A percentile compares a stretch with the other conserved stretches of the same genome.
These are phyloP conservation scores for Xylota segnis DNA, from an alignment of 2,888 invertebrate genomes.

Conservation along the genomic window DNA sequence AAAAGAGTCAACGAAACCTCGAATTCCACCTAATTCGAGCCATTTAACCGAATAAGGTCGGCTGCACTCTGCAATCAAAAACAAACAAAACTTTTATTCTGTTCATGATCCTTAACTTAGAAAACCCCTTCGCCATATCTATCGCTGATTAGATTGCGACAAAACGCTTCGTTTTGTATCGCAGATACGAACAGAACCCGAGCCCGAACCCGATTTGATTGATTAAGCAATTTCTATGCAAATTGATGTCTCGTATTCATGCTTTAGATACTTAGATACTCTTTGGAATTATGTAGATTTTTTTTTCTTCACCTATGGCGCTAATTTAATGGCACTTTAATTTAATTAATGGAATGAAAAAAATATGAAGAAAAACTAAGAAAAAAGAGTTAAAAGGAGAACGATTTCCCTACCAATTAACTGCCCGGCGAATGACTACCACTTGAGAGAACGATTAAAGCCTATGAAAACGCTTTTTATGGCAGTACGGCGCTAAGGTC, in stretches of 20 bases:
- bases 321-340: slow-evolving; percentile 35
- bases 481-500: slow-evolving; percentile 25
- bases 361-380: not conserved
- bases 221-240: slow-evolving; percentile 71
- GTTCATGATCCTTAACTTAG: slow-evolving; percentile 25
- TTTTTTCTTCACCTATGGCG: not conserved
- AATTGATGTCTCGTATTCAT: slow-evolving; percentile 62
- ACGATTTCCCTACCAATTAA: slow-evolving; percentile 48
- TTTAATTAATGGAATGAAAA: slow-evolving; percentile 54
- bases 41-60: slow-evolving; percentile 29
- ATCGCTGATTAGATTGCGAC: slow-evolving; percentile 54
- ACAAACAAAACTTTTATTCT: not conserved
- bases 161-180: slow-evolving; percentile 24
- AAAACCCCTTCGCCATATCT: slow-evolving; percentile 27
- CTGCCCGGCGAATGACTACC: slow-evolving; percentile 2
- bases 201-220: slow-evolving; percentile 38
- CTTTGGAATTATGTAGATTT: slow-evolving; percentile 4
- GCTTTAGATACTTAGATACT: slow-evolving; percentile 41
- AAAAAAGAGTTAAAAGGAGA: slow-evolving; percentile 8
- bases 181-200: not conserved
- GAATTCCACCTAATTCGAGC: not conserved
- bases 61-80: slow-evolving; percentile 14
- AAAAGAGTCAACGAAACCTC: not conserved
- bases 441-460: slow-evolving; percentile 32
- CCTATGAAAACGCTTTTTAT: slow-evolving; percentile 42